phyloP scores from a whole-genome alignment of 2,888 invertebrate genomes.

The Anorthoa munda region DNA sequence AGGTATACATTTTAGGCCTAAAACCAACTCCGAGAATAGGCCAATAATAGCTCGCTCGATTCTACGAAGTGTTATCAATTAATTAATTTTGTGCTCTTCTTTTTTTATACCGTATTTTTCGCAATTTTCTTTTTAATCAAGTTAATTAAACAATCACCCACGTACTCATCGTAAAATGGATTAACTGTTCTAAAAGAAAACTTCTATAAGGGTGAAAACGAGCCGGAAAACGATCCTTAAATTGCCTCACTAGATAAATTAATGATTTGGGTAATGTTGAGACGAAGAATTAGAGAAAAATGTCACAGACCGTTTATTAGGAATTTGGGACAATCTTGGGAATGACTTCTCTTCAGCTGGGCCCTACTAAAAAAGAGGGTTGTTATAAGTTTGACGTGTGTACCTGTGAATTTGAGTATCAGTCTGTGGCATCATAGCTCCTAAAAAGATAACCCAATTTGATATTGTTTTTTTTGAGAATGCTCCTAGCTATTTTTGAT shows the following conservation, averaged over 20 bases:
- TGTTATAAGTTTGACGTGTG: no score
- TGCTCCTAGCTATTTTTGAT: no score
- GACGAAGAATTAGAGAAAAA: background rate
- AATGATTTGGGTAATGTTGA: conserved; percentile 10
- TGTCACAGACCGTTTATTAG: background rate
- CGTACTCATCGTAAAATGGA: conserved; percentile 20
- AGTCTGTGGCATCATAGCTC: no score
- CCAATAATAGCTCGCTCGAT: background rate
- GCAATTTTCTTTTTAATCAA: background rate
- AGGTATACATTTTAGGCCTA: background rate
- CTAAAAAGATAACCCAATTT: no score
- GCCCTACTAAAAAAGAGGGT: no score
- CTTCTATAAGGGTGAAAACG: conserved; percentile 14
- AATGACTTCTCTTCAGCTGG: background rate
- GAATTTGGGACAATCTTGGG: background rate
- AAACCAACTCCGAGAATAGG: background rate
- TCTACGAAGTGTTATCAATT: background rate
- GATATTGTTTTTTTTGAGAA: no score
- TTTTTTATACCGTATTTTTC: background rate
- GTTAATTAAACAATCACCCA: conserved; percentile 29
- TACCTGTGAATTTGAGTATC: no score
- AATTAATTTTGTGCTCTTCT: background rate
- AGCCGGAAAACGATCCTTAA: conserved; percentile 15
- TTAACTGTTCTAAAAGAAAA: conserved; percentile 26
- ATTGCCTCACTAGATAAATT: conserved; percentile 27